phyloP scores from a whole-genome alignment of 2,888 invertebrate genomes.

The Cremastinae sp. region DNA sequence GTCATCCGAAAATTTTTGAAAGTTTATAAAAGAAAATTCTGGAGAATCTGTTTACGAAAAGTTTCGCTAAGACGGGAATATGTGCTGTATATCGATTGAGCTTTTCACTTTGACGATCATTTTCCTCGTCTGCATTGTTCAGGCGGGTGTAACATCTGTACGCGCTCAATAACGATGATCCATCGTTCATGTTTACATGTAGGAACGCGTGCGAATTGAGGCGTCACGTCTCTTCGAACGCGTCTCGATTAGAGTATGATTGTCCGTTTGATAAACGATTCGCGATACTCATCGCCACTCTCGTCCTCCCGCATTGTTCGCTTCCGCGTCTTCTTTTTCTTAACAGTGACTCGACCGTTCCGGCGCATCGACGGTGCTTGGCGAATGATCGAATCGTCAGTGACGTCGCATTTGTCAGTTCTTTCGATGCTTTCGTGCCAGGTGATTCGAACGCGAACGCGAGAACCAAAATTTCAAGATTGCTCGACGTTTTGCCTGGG shows the following conservation, averaged over 20 bases:
- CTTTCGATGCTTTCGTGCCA: no score
- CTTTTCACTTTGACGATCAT: slow-evolving; percentile 26
- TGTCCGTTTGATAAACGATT: slow-evolving; percentile 56
- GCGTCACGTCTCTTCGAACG: slow-evolving; percentile 43
- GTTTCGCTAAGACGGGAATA: no score
- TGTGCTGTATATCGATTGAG: no score
- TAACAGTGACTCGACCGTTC: background rate
- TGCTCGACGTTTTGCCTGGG: background rate
- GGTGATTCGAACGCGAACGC: no score
- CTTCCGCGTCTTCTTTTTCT: background rate
- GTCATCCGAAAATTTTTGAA: no score
- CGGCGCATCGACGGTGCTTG: no score
- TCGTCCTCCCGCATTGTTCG: background rate
- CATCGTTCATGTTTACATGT: slow-evolving; percentile 31
- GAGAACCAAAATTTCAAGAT: no score
- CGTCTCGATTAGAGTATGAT: slow-evolving; percentile 54
- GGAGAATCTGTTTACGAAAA: no score
- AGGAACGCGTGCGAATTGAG: slow-evolving; percentile 37
- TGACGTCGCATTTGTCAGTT: no score
- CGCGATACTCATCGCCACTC: slow-evolving; percentile 28
- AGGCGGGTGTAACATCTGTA: background rate
- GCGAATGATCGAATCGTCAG: no score
- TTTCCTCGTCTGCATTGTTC: slow-evolving; percentile 19
- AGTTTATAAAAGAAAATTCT: no score
- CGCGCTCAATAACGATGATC: slow-evolving; percentile 38